Evolutionary conservation across 2,888 invertebrate species (phyloP), one percentile per base, ranked within the genome.

Genomic region (Bhutanitis thaidina): DNA sequence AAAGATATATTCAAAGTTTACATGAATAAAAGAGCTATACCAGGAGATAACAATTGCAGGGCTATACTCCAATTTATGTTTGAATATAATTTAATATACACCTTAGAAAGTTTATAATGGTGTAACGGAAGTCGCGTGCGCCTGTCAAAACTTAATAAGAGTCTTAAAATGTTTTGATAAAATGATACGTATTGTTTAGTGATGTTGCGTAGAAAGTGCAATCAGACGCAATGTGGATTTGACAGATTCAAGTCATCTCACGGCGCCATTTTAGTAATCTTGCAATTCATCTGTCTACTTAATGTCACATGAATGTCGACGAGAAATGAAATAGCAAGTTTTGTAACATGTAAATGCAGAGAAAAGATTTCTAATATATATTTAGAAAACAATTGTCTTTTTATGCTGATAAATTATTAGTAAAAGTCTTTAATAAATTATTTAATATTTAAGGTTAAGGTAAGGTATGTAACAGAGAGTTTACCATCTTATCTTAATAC

Each of bases 261-360:
- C 65, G 67, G 62, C 58, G 60, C 49, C 58, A 64, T 79, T 78
- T 75, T 59, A 67, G 69, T 62, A 65, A 59, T 64, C 64, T 60
- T 50, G 65, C 70, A 61, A 77, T 77, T 79, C 74, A 73, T 67
- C 65, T 74, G 78, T 75, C 75, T 67, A 58, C 55, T 69, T 67
- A 69, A 71, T 71, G 71, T 69, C 71, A 70, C 57, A 59, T 59
- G 65, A 65, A 67, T 71, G 69, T 65, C 58, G 61, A 58, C 54
- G 57, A 49, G 55, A 49, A 57, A 49, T 54, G 52, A 49, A 55
- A 60, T 57, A 59, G 55, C 49, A 54, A 54, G 29, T 46, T 30
- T 41, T 27, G 37, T 50, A 15, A 27, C n/a, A 38, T n/a, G 13
- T 12, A 12, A n/a, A 30, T 30, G n/a, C 3, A n/a, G 12, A 34